Evolutionary conservation across 2,888 invertebrate species (phyloP), one percentile per base, ranked within the genome.

Genomic region (Apodemia duryi): DNA sequence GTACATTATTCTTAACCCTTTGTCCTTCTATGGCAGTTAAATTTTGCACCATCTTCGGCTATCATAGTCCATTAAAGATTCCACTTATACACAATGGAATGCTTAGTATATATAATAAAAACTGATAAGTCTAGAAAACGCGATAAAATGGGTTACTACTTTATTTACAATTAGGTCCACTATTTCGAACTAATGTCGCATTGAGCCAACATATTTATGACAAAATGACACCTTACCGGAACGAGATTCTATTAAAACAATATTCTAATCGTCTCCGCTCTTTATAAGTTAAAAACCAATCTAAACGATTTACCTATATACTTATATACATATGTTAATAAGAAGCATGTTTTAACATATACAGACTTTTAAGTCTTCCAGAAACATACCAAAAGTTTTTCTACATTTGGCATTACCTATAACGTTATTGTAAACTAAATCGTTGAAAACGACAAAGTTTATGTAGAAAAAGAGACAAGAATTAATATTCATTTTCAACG

Each of bases 21-120:
- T 60, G 57, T 60, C 57, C 57, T 32, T 51, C 32, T 13, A 79
- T 84, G 83, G 81, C 84, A 82, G 81, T 83, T 78, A 74, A 72
- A 72, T 73, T 76, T 78, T 75, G 79, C 78, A 83, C 79, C 78
- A 75, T 78, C 80, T 78, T 81, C 74, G 74, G 75, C 73, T 74
- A 69, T 73, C 68, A 72, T 67, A 72, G 67, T 69, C 51, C 71
- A 65, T 79, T 77, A 81, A 76, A 81, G 80, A 83, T 82, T 82
- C 79, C 83, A 77, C 77, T 71, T 74, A 76, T 73, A 74, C 81
- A 80, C 75, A 71, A 76, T 88, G 88, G 88, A 89, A 89, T 89
- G 88, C 80, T 85, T 82, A 75, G 69, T 78, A 77, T 79, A 79
- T 80, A 68, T 72, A 74, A 73, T 61, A 71, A 73, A 75, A 70